Conservation (phyloP, 1,140 invertebrate genomes). For the Drosophila mauritiana region DNA sequence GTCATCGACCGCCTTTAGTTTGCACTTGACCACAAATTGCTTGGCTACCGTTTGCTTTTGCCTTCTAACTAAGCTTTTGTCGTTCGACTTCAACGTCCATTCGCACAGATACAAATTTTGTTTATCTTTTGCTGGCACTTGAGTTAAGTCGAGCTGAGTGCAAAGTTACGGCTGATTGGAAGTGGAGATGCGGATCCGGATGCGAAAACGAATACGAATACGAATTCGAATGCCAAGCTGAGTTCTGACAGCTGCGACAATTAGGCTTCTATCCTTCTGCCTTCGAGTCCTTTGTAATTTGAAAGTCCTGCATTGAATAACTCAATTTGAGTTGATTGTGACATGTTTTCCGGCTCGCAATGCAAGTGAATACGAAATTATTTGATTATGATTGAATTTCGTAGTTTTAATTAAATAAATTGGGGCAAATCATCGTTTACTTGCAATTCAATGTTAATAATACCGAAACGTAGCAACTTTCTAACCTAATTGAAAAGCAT, state of each 20-base stretch:
- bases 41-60: conserved; percentile 72
- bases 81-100: conserved; percentile 37
- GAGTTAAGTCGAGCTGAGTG: conserved; percentile 48
- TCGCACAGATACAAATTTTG: conserved; percentile 55
- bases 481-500: not conserved
- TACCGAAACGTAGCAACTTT: not conserved
- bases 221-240: conserved; percentile 15
- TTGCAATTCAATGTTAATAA: not conserved
- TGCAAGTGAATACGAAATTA: conserved; percentile 1
- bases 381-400: no score
- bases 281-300: conserved; percentile 13
- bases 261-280: conserved; percentile 47
- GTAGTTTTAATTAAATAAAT: not conserved
- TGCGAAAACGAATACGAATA: not conserved
- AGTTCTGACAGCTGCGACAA: conserved; percentile 70
- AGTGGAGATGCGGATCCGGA: conserved; percentile 2
- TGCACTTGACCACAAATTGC: conserved; percentile 75
- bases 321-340: conserved; percentile 45
- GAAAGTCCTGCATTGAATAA: conserved; percentile 39
- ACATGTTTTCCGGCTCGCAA: conserved; percentile 25
- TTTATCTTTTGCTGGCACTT: conserved; percentile 72
- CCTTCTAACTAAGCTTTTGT: conserved; percentile 71
- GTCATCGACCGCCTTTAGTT: conserved; percentile 53
- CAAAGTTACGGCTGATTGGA: conserved; percentile 48
- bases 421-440: no score